A percentile compares a stretch with the other conserved stretches of the same genome.
These are phyloP conservation scores for Acanthurus leucopareius DNA, from an alignment of 2,797 vertebrate genomes.

Conservation along the genomic window DNA sequence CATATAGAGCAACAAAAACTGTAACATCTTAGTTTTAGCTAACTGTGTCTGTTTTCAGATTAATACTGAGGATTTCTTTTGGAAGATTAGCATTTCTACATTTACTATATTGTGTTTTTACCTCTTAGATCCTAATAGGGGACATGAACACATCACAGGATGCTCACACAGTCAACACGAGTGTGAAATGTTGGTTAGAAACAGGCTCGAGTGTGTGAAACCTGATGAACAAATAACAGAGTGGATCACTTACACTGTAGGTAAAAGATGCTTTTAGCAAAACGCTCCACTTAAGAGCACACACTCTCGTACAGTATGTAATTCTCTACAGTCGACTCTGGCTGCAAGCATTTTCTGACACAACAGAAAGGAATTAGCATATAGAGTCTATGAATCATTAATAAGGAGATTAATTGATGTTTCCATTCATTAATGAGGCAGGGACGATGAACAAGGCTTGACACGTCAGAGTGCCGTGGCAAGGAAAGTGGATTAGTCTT, in stretches of 20 bases:
- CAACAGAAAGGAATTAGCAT: constrained; percentile 57
- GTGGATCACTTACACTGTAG: neutral
- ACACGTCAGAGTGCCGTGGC: constrained; percentile 75
- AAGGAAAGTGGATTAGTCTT: constrained; percentile 85
- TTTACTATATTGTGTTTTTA: neutral
- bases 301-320: constrained; percentile 7
- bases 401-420: constrained; percentile 83
- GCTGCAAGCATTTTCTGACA: constrained; percentile 45
- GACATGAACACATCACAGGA: neutral
- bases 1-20: too few species aligned
- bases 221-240: neutral
- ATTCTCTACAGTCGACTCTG: constrained; percentile 51
- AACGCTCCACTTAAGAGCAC: constrained; percentile 10
- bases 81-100: neutral
- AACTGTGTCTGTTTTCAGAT: too few species aligned
- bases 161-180: neutral
- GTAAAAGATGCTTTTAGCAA: constrained; percentile 17
- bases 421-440: constrained; percentile 80
- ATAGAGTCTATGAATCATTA: constrained; percentile 75
- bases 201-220: neutral
- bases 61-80: neutral
- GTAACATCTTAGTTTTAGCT: too few species aligned
- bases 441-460: constrained; percentile 71
- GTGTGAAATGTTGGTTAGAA: too few species aligned
- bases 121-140: too few species aligned